phyloP scores from a whole-genome alignment of 2,113 vertebrate species.

The Aspiorhynchus laticeps region DNA sequence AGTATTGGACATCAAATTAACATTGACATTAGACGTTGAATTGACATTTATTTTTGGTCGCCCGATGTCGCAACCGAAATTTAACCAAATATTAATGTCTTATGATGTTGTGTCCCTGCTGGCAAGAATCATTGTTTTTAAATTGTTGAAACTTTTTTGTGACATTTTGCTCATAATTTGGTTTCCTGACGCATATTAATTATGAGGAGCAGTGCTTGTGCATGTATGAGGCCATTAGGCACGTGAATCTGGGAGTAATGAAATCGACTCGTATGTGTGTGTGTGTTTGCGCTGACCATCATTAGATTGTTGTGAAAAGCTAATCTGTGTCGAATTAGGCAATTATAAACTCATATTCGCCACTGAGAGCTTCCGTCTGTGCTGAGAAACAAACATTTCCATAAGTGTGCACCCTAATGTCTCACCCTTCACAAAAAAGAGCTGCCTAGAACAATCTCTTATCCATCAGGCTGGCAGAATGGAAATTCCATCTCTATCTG shows the following conservation, averaged over 20 bases:
- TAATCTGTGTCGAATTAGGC: conserved; percentile 27
- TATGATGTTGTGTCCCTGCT: too few species aligned
- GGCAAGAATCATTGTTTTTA: too few species aligned
- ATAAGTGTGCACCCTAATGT: conserved; percentile 4
- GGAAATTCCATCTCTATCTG: conserved; percentile 24
- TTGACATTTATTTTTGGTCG: too few species aligned
- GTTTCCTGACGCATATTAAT: background rate
- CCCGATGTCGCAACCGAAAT: too few species aligned
- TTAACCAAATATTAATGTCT: too few species aligned
- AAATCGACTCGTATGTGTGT: background rate
- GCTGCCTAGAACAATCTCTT: background rate
- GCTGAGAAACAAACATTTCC: conserved; percentile 8
- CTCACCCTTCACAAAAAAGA: background rate
- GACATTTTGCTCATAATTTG: too few species aligned
- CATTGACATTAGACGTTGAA: too few species aligned
- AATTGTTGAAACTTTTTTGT: too few species aligned
- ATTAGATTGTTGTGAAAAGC: conserved; percentile 24
- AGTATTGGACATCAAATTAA: too few species aligned
- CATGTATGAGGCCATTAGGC: background rate
- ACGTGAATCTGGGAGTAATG: background rate
- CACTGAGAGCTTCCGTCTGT: background rate
- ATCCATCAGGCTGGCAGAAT: background rate
- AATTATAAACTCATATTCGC: conserved; percentile 22
- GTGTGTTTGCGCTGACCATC: conserved; percentile 13
- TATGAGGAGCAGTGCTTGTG: background rate